A percentile compares a stretch with the other conserved stretches of the same genome.
Evolutionary conservation across 1,140 invertebrate genomes (phyloP).

Genomic region (Tetramorium parvispinum): DNA sequence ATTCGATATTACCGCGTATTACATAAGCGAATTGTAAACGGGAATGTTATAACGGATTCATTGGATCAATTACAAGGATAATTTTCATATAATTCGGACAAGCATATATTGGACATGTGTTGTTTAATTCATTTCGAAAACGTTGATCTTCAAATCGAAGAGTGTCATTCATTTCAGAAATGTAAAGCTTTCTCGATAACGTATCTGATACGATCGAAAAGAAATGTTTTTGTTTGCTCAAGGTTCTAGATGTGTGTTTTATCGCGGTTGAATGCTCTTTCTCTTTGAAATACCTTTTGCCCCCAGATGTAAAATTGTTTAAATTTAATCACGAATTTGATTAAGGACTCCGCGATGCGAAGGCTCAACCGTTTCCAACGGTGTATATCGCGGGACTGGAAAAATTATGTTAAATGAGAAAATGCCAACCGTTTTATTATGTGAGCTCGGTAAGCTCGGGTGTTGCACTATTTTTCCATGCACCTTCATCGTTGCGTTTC

Average conservation of each 20-base stretch:
- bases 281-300: background rate
- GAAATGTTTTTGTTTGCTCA: background rate
- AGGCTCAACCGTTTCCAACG: slow-evolving; percentile 21
- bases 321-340: slow-evolving; percentile 3
- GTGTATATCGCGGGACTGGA: slow-evolving; percentile 1
- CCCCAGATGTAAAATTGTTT: background rate
- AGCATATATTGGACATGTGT: background rate
- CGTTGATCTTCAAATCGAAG: background rate
- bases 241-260: background rate
- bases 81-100: slow-evolving; percentile 29
- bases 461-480: slow-evolving; percentile 60
- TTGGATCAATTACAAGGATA: slow-evolving; percentile 49
- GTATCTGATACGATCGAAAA: background rate
- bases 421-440: slow-evolving; percentile 68
- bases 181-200: too few species aligned
- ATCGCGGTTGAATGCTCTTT: background rate
- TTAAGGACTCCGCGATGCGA: background rate
- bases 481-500: slow-evolving; percentile 41
- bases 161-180: background rate
- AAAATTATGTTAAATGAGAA: slow-evolving; percentile 64
- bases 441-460: slow-evolving; percentile 41
- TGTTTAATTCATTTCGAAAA: background rate
- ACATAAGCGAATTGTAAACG: slow-evolving; percentile 49
- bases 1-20: slow-evolving; percentile 41
- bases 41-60: slow-evolving; percentile 44